A percentile compares a stretch with the other conserved stretches of the same genome.
Conservation (phyloP, 2,888 invertebrate species). For the Oscheius sp. region DNA sequence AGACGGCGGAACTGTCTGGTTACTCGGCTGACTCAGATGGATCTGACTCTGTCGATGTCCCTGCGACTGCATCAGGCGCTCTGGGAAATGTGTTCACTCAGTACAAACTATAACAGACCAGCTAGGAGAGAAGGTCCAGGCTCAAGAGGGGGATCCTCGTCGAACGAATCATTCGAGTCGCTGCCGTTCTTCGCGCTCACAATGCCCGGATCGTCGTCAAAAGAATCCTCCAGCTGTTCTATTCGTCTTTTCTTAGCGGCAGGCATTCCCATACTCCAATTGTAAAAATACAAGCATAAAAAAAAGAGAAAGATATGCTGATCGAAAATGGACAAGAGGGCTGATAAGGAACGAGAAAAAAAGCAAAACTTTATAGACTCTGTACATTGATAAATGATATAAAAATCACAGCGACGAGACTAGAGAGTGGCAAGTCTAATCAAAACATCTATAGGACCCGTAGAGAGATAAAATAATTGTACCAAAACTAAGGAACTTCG, state of each 20-base stretch:
- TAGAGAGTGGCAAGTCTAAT: not conserved
- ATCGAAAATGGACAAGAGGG: not conserved
- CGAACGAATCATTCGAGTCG: constrained; percentile 26
- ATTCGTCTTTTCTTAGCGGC: constrained; percentile 26
- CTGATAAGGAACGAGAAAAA: not conserved
- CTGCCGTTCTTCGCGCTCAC: not conserved
- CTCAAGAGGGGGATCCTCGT: constrained; percentile 11
- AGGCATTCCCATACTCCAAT: constrained; percentile 9
- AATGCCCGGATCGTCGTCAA: constrained; percentile 23
- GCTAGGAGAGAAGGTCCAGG: constrained; percentile 12
- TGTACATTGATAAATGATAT: not conserved
- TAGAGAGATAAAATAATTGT: too few relatives aligned
- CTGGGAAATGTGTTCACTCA: too few relatives aligned
- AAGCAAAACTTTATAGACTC: not conserved
- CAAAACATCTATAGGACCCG: too few relatives aligned
- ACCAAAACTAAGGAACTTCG: constrained; percentile 26
- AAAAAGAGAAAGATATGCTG: not conserved
- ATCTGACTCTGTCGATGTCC: too few relatives aligned
- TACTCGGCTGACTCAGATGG: too few relatives aligned
- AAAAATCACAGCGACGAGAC: not conserved
- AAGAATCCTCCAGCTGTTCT: constrained; percentile 34
- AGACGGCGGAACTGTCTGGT: too few relatives aligned
- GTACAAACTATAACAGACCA: not conserved
- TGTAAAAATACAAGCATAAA: not conserved
- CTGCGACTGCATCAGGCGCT: too few relatives aligned